Evolutionary conservation across 1,140 invertebrate genomes (phyloP).

Genomic region (Rhagoletis zephyria): DNA sequence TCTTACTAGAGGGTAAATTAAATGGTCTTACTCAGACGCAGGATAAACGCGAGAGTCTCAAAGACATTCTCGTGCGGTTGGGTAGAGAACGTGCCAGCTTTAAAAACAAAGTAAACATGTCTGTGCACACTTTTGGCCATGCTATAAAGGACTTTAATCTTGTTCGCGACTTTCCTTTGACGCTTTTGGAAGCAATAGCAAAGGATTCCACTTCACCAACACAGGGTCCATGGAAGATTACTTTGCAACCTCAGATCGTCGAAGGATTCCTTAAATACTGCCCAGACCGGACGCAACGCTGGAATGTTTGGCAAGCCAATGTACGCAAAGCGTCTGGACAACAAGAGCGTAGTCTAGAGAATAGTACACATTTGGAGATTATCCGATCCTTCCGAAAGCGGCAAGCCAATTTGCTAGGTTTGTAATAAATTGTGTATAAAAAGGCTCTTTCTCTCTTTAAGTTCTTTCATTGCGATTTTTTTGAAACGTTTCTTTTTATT

Average conservation of each 20-base stretch:
- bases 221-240: slow-evolving; percentile 86
- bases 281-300: slow-evolving; percentile 82
- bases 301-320: slow-evolving; percentile 87
- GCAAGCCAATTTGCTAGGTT: slow-evolving; percentile 82
- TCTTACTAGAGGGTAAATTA: slow-evolving; percentile 84
- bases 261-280: slow-evolving; percentile 87
- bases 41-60: slow-evolving; percentile 72
- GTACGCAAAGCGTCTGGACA: slow-evolving; percentile 81
- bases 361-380: slow-evolving; percentile 84
- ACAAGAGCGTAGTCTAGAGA: slow-evolving; percentile 79
- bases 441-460: too few species aligned
- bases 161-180: slow-evolving; percentile 83
- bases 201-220: slow-evolving; percentile 76
- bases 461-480: too few species aligned
- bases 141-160: slow-evolving; percentile 79
- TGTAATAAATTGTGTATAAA: background rate
- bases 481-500: too few species aligned
- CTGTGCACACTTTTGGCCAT: slow-evolving; percentile 79
- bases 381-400: slow-evolving; percentile 81
- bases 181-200: slow-evolving; percentile 80
- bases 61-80: slow-evolving; percentile 75
- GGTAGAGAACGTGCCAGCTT: slow-evolving; percentile 77
- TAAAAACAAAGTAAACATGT: slow-evolving; percentile 78
- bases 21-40: slow-evolving; percentile 81
- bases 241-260: slow-evolving; percentile 81